Percentiles rank a stretch among this genome's conserved stretches.
Conservation (phyloP, 2,888 invertebrate species). For the Eristalinus sepulchralis region DNA sequence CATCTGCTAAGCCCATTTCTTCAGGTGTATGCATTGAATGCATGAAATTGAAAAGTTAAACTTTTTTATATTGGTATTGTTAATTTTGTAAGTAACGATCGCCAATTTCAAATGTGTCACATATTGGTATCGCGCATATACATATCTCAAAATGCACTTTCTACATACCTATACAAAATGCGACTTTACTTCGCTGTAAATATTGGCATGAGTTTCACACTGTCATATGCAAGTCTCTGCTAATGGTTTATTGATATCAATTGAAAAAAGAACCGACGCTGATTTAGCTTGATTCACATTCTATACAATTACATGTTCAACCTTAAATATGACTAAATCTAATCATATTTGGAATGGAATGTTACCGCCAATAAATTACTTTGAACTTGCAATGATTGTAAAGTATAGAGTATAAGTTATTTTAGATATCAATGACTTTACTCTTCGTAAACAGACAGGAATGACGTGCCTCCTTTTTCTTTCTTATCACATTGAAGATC, state of each 20-base stretch:
- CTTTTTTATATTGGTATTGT: too few species aligned
- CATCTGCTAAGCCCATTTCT: too few species aligned
- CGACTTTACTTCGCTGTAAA: slow-evolving; percentile 1
- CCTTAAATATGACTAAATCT: slow-evolving; percentile 54
- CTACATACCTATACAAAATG: not conserved
- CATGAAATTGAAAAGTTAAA: too few species aligned
- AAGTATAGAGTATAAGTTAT: slow-evolving; percentile 11
- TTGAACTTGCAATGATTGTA: slow-evolving; percentile 14
- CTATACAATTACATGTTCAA: slow-evolving; percentile 49
- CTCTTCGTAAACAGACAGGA: not conserved
- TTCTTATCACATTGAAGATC: slow-evolving; percentile 40
- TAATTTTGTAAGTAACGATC: too few species aligned
- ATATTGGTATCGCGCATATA: not conserved
- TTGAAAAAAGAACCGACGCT: slow-evolving; percentile 35
- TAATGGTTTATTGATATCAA: slow-evolving; percentile 52
- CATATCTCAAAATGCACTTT: not conserved
- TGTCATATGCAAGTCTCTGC: slow-evolving; percentile 30
- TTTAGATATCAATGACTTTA: not conserved
- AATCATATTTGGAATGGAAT: slow-evolving; percentile 19
- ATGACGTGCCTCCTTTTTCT: slow-evolving; percentile 50
- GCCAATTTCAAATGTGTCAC: too few species aligned
- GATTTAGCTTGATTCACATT: slow-evolving; percentile 50
- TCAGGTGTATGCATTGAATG: too few species aligned
- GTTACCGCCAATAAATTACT: slow-evolving; percentile 9
- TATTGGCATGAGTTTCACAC: slow-evolving; percentile 7